Percentiles rank a stretch among this genome's conserved stretches.
Conservation (phyloP, 2,113 vertebrate species). For the Uria aalge region DNA sequence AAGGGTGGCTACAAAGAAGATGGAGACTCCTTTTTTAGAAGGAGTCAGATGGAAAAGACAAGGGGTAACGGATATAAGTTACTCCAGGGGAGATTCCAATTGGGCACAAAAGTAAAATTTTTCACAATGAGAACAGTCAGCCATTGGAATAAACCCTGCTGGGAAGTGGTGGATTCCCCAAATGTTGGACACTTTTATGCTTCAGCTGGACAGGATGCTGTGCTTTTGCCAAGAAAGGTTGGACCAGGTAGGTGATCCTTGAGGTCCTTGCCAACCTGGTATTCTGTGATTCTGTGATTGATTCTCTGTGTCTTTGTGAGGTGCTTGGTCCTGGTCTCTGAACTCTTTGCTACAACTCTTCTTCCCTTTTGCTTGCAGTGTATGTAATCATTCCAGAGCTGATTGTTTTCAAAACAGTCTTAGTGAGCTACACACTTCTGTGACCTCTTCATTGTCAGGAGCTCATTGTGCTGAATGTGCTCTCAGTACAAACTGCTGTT, state of each 20-base stretch:
- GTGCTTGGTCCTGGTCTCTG: not conserved
- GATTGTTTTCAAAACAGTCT: not conserved
- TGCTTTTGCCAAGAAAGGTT: not conserved
- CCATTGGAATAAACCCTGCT: not conserved
- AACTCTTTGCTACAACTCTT: not conserved
- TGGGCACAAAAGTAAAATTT: not conserved
- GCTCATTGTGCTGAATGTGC: not conserved
- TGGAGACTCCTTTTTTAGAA: not conserved
- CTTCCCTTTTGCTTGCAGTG: not conserved
- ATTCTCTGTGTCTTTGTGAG: not conserved
- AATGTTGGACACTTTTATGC: not conserved
- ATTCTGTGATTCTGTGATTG: not conserved
- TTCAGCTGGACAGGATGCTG: not conserved
- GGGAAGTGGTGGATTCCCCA: not conserved
- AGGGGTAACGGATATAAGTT: not conserved
- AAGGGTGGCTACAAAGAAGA: not conserved
- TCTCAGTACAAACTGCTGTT: not conserved
- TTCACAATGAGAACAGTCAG: not conserved
- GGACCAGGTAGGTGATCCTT: not conserved
- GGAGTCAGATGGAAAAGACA: no score
- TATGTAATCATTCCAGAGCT: not conserved
- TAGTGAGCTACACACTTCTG: not conserved
- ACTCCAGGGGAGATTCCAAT: not conserved
- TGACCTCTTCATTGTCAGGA: not conserved
- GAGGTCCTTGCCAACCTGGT: not conserved